Evolutionary conservation across 2,888 invertebrate species (phyloP).

Genomic region (Ditylenchus weischeri): DNA sequence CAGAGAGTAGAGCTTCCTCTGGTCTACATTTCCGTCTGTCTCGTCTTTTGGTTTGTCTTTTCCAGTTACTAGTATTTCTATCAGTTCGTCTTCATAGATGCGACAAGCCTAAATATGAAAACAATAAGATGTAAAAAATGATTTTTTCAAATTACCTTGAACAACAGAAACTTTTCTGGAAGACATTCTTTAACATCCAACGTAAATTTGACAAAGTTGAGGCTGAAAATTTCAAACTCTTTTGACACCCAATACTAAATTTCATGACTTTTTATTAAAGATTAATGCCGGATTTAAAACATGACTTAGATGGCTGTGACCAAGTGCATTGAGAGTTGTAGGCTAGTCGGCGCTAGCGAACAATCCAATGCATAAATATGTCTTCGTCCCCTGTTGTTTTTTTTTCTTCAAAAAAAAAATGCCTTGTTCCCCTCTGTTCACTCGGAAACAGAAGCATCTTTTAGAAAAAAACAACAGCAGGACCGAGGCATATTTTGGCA

Average conservation of each 20-base stretch:
- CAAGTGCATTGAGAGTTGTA: too few relatives aligned
- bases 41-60: slow-evolving; percentile 14
- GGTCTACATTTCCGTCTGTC: slow-evolving; percentile 5
- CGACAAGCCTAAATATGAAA: slow-evolving; percentile 15
- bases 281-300: not conserved
- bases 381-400: too few relatives aligned
- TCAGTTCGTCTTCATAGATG: slow-evolving; percentile 12
- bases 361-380: too few relatives aligned
- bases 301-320: too few relatives aligned
- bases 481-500: too few relatives aligned
- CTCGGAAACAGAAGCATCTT: too few relatives aligned
- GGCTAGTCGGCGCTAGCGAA: too few relatives aligned
- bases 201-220: slow-evolving; percentile 17
- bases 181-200: slow-evolving; percentile 7
- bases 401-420: too few relatives aligned
- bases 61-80: not conserved
- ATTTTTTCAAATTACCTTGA: not conserved
- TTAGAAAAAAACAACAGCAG: too few relatives aligned
- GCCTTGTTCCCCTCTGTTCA: too few relatives aligned
- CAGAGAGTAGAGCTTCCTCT: slow-evolving; percentile 66
- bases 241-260: not conserved
- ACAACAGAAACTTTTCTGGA: slow-evolving; percentile 14
- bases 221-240: slow-evolving; percentile 8
- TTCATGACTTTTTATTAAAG: not conserved
- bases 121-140: not conserved